Percentiles rank a stretch among this genome's conserved stretches.
phyloP scores from a whole-genome alignment of 2,797 vertebrate species.

The Spatula versicolor region DNA sequence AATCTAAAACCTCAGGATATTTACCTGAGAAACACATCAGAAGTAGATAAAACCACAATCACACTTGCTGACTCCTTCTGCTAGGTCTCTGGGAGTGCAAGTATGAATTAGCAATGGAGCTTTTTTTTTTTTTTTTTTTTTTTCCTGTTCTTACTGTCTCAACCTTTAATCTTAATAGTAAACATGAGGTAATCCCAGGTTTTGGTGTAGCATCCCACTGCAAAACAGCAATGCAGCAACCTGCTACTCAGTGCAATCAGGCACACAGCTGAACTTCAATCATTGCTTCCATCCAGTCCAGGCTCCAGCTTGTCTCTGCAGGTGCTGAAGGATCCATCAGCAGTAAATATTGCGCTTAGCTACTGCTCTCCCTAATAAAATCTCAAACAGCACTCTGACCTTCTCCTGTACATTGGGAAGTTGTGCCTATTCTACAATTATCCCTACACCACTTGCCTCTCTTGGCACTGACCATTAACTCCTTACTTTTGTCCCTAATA shows the following conservation, averaged over 20 bases:
- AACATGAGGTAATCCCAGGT: neutral
- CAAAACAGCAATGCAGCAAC: neutral
- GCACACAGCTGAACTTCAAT: neutral
- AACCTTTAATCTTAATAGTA: neutral
- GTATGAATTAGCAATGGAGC: neutral
- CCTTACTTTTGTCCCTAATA: neutral
- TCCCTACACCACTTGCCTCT: neutral
- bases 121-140: neutral
- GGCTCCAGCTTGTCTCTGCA: neutral
- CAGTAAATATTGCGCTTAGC: neutral
- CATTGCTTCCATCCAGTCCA: neutral
- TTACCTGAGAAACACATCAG: neutral
- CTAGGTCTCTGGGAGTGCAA: neutral
- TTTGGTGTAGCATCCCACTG: neutral
- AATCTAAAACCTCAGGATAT: neutral
- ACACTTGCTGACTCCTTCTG: neutral
- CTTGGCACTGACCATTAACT: neutral
- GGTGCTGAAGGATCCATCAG: neutral
- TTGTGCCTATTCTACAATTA: neutral
- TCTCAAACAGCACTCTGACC: neutral
- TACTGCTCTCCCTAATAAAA: neutral
- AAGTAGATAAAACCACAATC: neutral
- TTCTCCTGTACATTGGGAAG: neutral
- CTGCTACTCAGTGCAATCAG: neutral
- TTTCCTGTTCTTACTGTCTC: neutral